These are phyloP conservation scores for Rhabdomys pumilio DNA, from an alignment of 2,797 vertebrate species.

Conservation along the genomic window DNA sequence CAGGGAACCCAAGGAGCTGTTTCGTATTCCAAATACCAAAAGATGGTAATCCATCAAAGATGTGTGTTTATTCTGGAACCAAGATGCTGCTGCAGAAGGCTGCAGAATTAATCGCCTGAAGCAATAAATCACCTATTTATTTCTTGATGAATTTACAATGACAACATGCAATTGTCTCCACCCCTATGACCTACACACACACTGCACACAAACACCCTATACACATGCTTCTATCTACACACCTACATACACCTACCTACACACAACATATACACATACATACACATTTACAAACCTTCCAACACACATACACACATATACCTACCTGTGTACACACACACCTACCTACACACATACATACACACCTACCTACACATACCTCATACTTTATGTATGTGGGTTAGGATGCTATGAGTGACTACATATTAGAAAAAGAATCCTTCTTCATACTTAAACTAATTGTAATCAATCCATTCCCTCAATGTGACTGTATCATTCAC, in stretches of 20 bases:
- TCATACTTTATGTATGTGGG: neutral
- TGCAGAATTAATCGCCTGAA: constrained; percentile 63
- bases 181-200: neutral
- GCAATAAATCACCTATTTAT: constrained; percentile 67
- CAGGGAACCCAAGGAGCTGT: constrained; percentile 31
- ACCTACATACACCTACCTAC: neutral
- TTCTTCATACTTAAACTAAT: neutral
- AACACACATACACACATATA: neutral
- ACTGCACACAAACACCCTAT: neutral
- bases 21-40: constrained; percentile 76
- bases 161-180: constrained; percentile 46
- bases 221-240: neutral
- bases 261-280: neutral
- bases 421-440: neutral
- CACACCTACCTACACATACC: neutral
- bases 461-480: neutral
- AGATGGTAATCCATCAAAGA: constrained; percentile 70
- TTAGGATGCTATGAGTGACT: neutral
- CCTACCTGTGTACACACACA: neutral
- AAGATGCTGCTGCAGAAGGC: constrained; percentile 37
- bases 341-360: neutral
- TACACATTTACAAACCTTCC: neutral
- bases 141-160: constrained; percentile 71
- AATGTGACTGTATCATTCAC: neutral
- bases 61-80: constrained; percentile 58